phyloP scores from a whole-genome alignment of 2,888 invertebrate species.

The Micoletzkya japonica region DNA sequence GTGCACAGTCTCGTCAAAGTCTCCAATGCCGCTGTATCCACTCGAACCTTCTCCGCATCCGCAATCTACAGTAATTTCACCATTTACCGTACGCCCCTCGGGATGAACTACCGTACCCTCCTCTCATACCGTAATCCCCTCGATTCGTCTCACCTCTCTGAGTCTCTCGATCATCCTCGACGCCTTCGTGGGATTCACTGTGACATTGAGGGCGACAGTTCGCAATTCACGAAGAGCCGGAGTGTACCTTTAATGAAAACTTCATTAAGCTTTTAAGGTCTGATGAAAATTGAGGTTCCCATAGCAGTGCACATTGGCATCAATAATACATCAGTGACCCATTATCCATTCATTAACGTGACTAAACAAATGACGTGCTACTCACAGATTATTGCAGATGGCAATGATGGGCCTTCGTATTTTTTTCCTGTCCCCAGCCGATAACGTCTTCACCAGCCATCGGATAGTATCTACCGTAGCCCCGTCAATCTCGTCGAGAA shows the following conservation, averaged over 20 bases:
- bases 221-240: conserved; percentile 82
- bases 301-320: conserved; percentile 74
- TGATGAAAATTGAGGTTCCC: background rate
- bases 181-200: conserved; percentile 65
- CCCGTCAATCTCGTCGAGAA: conserved; percentile 89
- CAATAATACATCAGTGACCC: conserved; percentile 77
- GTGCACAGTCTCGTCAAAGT: conserved; percentile 82
- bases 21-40: conserved; percentile 75
- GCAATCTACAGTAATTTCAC: conserved; percentile 57
- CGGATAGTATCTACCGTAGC: conserved; percentile 74
- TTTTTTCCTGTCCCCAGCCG: conserved; percentile 37
- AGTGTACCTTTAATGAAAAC: conserved; percentile 64
- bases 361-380: no score
- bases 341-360: background rate
- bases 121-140: background rate
- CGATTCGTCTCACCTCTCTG: conserved; percentile 50
- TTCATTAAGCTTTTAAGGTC: background rate
- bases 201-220: conserved; percentile 77
- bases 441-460: conserved; percentile 38
- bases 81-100: background rate
- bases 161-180: conserved; percentile 72
- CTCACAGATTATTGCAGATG: conserved; percentile 86
- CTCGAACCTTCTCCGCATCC: conserved; percentile 72
- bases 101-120: background rate
- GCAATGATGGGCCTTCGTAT: conserved; percentile 84